Base-by-base conservation (phyloP, 2,888 invertebrate genomes). In the Synergus itoensis region DNA sequence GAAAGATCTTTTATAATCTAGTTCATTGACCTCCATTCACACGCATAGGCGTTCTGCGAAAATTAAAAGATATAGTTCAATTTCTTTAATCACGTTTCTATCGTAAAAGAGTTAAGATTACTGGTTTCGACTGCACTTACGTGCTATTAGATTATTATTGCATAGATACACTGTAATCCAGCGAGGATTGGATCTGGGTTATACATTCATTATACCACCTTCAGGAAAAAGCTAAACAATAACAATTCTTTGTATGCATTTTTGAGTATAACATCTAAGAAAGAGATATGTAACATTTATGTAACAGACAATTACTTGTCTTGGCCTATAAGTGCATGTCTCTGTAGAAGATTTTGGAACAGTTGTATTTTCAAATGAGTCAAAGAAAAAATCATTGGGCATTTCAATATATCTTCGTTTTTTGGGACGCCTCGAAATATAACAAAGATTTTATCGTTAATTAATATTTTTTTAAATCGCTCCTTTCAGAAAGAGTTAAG, bases 1-100 rank as follows among this genome's bases (percentile, higher is more conserved):
- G 88, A 88, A 87, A 88, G 88, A 84, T 85, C 85, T 83, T 83
- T 83, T 82, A 82, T 84, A 85, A 84, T 80, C 82, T 83, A 79
- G 87, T 86, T 87, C 86, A 77, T 79, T 84, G 86, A 79, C 86
- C 87, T 84, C 82, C 77, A 83, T 85, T 84, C 79, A 77, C 76
- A 73, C 77, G 76, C 77, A 60, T 60, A 63, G 76, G 77, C 76
- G 65, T 62, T 64, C 57, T 41, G 57, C 16, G 40, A 21, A 76
- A 76, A 77, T 63, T 14, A 21, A 69, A 43, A 16, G 21, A 67
- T 60, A 21, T 60, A 18, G 60, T 60, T 60, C 60, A 60, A 21
- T 53, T 53, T 53, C 5, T 48, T 48, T 53, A 8, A 14, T 53
- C 9, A 18, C 21, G 1, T 57, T 57, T 75, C 43, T 67, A 36